Percentiles rank a stretch among this genome's conserved stretches.
Evolutionary conservation across 2,113 vertebrate species (phyloP).

Genomic region (Pogona vitticeps): DNA sequence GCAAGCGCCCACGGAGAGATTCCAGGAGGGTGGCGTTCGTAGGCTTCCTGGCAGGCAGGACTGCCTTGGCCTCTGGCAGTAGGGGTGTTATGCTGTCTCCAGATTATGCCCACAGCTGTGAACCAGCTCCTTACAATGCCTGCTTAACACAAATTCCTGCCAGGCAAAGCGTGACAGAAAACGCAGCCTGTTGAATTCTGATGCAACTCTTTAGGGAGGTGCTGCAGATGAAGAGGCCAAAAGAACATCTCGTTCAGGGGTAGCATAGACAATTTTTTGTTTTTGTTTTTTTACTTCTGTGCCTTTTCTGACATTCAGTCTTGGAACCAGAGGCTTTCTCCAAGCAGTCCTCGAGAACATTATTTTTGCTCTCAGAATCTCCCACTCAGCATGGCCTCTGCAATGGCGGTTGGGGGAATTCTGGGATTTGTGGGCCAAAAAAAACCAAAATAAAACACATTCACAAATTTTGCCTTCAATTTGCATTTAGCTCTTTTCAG

Average conservation of each 20-base stretch:
- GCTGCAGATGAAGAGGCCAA: background rate
- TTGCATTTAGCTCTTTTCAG: background rate
- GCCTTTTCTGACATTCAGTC: background rate
- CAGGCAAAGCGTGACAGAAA: background rate
- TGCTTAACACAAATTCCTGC: background rate
- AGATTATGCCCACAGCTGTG: background rate
- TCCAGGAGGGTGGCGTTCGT: background rate
- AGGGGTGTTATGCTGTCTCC: background rate
- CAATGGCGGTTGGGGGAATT: background rate
- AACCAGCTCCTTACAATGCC: background rate
- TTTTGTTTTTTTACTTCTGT: background rate
- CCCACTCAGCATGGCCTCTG: background rate
- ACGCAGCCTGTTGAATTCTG: background rate
- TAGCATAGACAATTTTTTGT: no score
- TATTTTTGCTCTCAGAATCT: background rate
- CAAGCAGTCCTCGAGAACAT: background rate
- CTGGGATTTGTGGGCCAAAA: background rate
- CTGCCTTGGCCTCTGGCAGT: background rate
- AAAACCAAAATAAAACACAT: background rate
- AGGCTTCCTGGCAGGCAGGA: conserved; percentile 22
- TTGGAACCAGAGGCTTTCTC: background rate
- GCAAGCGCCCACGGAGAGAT: conserved; percentile 1
- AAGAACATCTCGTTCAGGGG: background rate
- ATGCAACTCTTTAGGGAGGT: background rate
- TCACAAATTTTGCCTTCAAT: no score